phyloP scores from a whole-genome alignment of 2,888 invertebrate genomes.

The Monopis laevigella region DNA sequence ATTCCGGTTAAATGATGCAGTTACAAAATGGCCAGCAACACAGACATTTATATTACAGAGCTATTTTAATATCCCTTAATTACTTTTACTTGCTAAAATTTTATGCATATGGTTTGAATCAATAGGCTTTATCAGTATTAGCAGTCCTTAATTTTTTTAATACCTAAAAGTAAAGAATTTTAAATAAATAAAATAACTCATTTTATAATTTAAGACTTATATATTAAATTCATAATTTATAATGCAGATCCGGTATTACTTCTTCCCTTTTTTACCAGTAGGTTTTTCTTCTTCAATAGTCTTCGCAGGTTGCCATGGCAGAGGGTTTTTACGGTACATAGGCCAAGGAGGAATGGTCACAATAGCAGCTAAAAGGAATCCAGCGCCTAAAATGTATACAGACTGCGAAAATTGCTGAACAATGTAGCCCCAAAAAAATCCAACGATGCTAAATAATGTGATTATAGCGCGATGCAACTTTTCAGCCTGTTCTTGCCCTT shows the following conservation, averaged over 20 bases:
- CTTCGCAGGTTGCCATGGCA: conserved; percentile 88
- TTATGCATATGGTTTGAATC: no score
- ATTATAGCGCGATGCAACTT: conserved; percentile 90
- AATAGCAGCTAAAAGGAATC: conserved; percentile 86
- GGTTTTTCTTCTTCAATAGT: conserved; percentile 50
- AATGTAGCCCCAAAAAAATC: conserved; percentile 90
- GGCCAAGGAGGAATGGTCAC: conserved; percentile 97
- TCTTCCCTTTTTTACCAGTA: conserved; percentile 64
- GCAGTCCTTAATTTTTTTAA: no score
- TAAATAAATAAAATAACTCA: no score
- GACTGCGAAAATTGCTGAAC: conserved; percentile 97
- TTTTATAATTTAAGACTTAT: no score
- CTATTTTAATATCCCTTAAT: no score
- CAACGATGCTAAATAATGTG: conserved; percentile 89
- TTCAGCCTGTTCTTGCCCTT: conserved; percentile 91
- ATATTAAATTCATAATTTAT: conserved; percentile 15
- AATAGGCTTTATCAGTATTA: no score
- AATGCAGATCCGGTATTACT: conserved; percentile 27
- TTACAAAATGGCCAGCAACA: no score
- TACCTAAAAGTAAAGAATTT: no score
- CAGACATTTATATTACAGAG: no score
- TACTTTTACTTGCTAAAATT: no score
- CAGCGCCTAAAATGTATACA: conserved; percentile 91
- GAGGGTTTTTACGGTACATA: conserved; percentile 86
- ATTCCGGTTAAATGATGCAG: no score